Evolutionary conservation across 2,888 invertebrate species (phyloP), one percentile per base, ranked within the genome.

Genomic region (Oscheius sp.): DNA sequence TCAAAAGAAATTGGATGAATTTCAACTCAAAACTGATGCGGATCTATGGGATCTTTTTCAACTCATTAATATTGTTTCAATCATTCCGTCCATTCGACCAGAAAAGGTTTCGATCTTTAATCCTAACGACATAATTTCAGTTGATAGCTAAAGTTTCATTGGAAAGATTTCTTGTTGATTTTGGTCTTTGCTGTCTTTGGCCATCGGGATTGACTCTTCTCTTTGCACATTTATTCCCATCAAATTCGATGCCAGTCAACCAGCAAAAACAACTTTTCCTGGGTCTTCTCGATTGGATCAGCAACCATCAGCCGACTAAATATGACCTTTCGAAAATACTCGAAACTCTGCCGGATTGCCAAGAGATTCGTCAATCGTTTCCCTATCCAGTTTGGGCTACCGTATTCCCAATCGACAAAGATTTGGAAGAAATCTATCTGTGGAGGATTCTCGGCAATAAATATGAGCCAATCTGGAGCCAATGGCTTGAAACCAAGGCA

Each of bases 401-500:
- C 29, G n/a, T n/a, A n/a, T 23, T 12, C 29, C 25, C 1, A 25
- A 6, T 52, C 5, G 27, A 52, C 29, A 29, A 29, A n/a, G 52
- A 52, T 12, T n/a, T 2, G 15, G 52, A 27, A n/a, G 52, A 52
- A n/a, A 52, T 52, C 10, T 52, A 52, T n/a, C 29, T 52, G 25
- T 27, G 25, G 29, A 52, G 29, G 27, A 52, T 52, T 52, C 52
- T 52, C 6, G 52, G 52, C 6, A 52, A 29, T 29, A 25, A 29
- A n/a, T 52, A 52, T 27, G 52, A 52, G 52, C 25, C 25, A 29
- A 27, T 27, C 1, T 52, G 52, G 52, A 52, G 29, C n/a, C 52
- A 27, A n/a, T 52, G 52, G 52, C 29, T 52, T 10, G 52, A 52
- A 29, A 10, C 52, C 1, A 52, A 52, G 52, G 23, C 42, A 17